phyloP scores from a whole-genome alignment of 2,888 invertebrate genomes.

The Phyllotreta striolata region DNA sequence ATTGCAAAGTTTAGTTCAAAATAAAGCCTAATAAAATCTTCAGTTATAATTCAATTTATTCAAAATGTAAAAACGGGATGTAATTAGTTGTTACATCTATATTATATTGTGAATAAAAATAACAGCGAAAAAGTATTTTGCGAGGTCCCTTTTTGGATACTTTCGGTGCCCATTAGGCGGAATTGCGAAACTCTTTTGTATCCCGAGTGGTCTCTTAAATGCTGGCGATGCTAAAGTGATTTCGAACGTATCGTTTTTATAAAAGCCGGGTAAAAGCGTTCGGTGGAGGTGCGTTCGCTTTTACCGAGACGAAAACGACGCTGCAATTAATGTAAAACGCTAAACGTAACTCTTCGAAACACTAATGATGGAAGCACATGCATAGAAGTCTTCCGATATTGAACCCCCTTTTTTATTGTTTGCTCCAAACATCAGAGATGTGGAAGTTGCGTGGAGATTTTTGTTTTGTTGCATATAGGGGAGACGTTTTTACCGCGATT shows the following conservation, averaged over 20 bases:
- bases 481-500: too few relatives aligned
- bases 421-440: neutral
- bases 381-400: constrained; percentile 14
- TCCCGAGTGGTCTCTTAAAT: constrained; percentile 22
- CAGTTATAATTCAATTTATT: too few relatives aligned
- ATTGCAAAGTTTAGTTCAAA: too few relatives aligned
- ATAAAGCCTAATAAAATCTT: too few relatives aligned
- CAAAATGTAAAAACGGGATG: too few relatives aligned
- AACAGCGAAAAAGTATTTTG: too few relatives aligned
- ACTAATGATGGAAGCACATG: constrained; percentile 18
- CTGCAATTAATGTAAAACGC: constrained; percentile 29
- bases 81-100: too few relatives aligned
- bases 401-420: constrained; percentile 2
- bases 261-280: constrained; percentile 27
- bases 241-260: constrained; percentile 26
- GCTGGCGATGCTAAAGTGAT: constrained; percentile 21
- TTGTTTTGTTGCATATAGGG: neutral
- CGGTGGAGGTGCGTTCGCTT: constrained; percentile 21
- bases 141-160: constrained; percentile 1
- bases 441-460: constrained; percentile 4
- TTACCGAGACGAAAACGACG: constrained; percentile 23
- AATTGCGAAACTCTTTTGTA: constrained; percentile 21
- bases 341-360: constrained; percentile 24
- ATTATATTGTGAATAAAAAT: too few relatives aligned
- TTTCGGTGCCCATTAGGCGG: constrained; percentile 8